Conservation (phyloP, 2,888 invertebrate genomes). For the Keiferia lycopersicella region DNA sequence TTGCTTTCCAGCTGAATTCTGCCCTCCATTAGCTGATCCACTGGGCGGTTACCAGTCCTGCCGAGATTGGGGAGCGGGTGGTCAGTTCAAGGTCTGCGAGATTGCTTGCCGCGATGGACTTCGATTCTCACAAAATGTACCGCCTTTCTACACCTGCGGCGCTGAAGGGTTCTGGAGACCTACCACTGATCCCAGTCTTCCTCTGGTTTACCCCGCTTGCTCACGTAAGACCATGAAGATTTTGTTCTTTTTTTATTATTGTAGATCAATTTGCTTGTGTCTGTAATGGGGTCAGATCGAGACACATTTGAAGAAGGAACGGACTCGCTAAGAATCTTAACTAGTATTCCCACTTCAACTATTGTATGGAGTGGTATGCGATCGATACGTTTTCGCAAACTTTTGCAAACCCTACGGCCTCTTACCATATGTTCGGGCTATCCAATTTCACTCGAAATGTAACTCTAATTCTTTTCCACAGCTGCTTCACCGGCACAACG, state of each 20-base stretch:
- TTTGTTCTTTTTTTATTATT: too few relatives aligned
- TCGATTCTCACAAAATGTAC: conserved; percentile 95
- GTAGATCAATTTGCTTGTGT: too few relatives aligned
- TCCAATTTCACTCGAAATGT: too few relatives aligned
- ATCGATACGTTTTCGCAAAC: too few relatives aligned
- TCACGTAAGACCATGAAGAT: conserved; percentile 84
- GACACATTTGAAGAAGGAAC: too few relatives aligned
- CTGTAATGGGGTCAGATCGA: too few relatives aligned
- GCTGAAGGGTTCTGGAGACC: conserved; percentile 99
- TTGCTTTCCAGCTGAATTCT: conserved; percentile 89
- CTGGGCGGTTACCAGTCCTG: conserved; percentile 95
- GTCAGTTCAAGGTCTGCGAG: conserved; percentile 97
- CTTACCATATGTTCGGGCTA: too few relatives aligned
- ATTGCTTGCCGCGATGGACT: conserved; percentile 93
- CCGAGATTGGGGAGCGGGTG: conserved; percentile 97
- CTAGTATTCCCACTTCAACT: too few relatives aligned
- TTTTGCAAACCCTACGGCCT: too few relatives aligned
- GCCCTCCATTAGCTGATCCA: conserved; percentile 93
- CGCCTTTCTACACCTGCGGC: conserved; percentile 98
- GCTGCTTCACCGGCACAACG: conserved; percentile 95
- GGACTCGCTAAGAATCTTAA: too few relatives aligned
- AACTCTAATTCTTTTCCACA: conserved; percentile 53
- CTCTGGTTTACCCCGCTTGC: conserved; percentile 94
- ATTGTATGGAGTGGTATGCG: too few relatives aligned
- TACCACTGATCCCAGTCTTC: conserved; percentile 88